Evolutionary conservation across 1,140 invertebrate species (phyloP), one percentile per base, ranked within the genome.

Genomic region (Musca domestica): DNA sequence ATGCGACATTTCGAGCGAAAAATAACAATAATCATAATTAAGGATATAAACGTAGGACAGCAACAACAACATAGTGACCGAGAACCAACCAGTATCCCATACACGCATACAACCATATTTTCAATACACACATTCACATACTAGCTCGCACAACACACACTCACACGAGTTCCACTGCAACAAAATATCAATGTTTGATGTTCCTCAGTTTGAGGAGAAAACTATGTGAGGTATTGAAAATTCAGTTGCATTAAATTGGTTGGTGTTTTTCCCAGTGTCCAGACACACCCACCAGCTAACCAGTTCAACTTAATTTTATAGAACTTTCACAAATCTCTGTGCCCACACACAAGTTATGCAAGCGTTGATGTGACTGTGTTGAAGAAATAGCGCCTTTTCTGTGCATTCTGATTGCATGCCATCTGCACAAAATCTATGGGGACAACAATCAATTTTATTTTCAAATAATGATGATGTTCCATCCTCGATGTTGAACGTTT

Each of bases 381-480:
- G 34, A 12, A 41, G 34, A 41, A 41, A 10, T 5, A 41, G 34
- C 34, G 34, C 34, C 34, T 41, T 10, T 41, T 41, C 34, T 41
- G 34, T 41, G 6, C 56, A 30, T 34, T 34, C 27, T 61, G 56
- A 61, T 61, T 61, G 56, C 34, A 19, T 61, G 56, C 56, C 56
- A 61, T 61, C 56, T 61, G 56, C 17, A 61, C 56, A 30, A 61
- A 34, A 61, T 61, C 56, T 61, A 61, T 61, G 56, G 56, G 34
- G 56, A 30, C 56, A 61, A 61, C 56, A 61, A 61, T 61, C 56
- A 61, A 61, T 61, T 30, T 69, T 49, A 64, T 69, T 66, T 61
- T 41, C 61, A 25, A 63, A 41, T 34, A 52, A 61, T 66, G 64
- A 58, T 63, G 68, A 41, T 34, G 41, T 52, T 48, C 64, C 56